These are phyloP conservation scores for Sipha maydis DNA, from an alignment of 2,888 invertebrate species.

Conservation along the genomic window DNA sequence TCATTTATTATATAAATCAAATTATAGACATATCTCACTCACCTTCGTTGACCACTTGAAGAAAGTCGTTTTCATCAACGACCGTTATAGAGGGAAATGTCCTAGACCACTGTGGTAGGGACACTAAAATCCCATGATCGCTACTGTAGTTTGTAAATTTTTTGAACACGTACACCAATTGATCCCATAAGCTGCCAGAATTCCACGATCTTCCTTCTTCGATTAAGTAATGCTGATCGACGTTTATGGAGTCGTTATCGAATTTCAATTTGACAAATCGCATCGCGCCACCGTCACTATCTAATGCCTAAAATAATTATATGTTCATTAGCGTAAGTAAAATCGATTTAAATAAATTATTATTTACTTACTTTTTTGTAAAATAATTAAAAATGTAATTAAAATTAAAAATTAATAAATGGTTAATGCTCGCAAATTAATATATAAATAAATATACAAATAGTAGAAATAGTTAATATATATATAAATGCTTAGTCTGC, in stretches of 20 bases:
- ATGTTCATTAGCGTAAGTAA: no score
- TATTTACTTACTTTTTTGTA: no score
- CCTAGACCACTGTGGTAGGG: slow-evolving; percentile 39
- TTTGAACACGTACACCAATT: slow-evolving; percentile 18
- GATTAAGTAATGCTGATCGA: slow-evolving; percentile 6
- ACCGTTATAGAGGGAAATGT: slow-evolving; percentile 18
- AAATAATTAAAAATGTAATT: no score
- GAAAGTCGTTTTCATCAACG: slow-evolving; percentile 14
- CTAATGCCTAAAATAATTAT: slow-evolving; percentile 3
- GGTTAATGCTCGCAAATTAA: no score
- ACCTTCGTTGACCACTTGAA: slow-evolving; percentile 35
- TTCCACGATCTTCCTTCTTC: slow-evolving; percentile 34
- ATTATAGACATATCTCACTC: background rate
- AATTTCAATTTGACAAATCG: slow-evolving; percentile 46
- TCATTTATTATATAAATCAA: no score
- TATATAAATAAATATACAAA: no score
- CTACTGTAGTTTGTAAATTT: slow-evolving; percentile 32
- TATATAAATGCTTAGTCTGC: no score
- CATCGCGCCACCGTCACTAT: slow-evolving; percentile 20
- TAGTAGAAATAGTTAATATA: no score
- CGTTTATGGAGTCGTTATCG: slow-evolving; percentile 22
- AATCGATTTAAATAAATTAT: no score
- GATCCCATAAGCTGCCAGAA: slow-evolving; percentile 15
- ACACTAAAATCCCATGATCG: slow-evolving; percentile 37
- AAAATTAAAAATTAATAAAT: no score